Evolutionary conservation across 2,113 vertebrate species (phyloP), one percentile per base, ranked within the genome.

Genomic region (Sander vitreus): DNA sequence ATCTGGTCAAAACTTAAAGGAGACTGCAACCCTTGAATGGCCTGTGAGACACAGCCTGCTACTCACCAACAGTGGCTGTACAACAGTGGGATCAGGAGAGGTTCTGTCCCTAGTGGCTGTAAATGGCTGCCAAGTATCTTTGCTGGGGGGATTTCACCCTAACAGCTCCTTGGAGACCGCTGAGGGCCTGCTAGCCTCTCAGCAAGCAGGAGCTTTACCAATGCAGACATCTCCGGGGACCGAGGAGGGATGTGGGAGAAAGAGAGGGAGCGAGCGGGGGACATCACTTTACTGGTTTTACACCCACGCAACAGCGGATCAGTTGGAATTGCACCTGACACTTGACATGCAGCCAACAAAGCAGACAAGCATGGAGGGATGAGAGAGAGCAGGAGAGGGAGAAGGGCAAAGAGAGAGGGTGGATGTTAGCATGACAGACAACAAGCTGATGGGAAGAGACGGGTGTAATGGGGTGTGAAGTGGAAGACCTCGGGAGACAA

Each of bases 381-480:
- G 86, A 88, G 86, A 86, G 84, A n/a, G 79, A 74, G 72, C 6
- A 21, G 48, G 25, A 75, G 69, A 77, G 47, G 48, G 59, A 70
- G 69, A 30, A 21, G 9, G 33, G 62, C 2, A 9, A 51, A 67
- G 73, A 62, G 67, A 74, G 72, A 73, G 72, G 27, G 81, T 50
- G 75, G 76, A 82, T 78, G 84, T 73, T 77, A 58, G 79, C 90
- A 76, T 96, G 92, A 95, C 88, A 79, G 96, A 86, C 95, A 94
- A 87, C 83, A 78, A 76, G 76, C 84, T 92, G 91, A 96, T 94
- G 78, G 1, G 75, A 91, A 87, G 50, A 95, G 96, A 92, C 96
- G 85, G 91, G 85, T 94, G 91, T 96, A 98, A 97, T 97, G 96
- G 96, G 85, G 93, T 94, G 95, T 95, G 95, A 97, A 96, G 92